Conservation (phyloP, 2,888 invertebrate genomes). For the Ernsta delagoae region DNA sequence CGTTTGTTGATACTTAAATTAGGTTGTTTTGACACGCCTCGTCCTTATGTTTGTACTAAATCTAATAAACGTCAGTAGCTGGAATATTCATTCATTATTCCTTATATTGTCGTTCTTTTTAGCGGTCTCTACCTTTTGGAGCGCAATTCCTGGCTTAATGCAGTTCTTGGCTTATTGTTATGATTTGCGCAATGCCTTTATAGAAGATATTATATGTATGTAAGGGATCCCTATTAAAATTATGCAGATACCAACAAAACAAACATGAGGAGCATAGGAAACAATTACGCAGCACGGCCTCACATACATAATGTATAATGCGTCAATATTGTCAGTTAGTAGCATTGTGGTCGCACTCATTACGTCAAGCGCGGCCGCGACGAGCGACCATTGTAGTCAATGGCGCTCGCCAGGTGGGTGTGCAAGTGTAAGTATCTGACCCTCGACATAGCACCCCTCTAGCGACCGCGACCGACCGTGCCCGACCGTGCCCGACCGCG, state of each 20-base stretch:
- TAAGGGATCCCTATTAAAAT: neutral
- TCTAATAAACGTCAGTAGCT: constrained; percentile 81
- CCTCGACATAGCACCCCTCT: constrained; percentile 51
- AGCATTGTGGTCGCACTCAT: constrained; percentile 70
- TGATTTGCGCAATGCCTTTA: no score
- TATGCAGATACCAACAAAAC: constrained; percentile 5
- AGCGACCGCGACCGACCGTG: constrained; percentile 30
- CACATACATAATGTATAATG: constrained; percentile 68
- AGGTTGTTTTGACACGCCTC: constrained; percentile 83
- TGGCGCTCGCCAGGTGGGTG: constrained; percentile 76
- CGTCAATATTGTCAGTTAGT: constrained; percentile 75
- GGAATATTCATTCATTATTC: constrained; percentile 74
- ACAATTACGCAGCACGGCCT: constrained; percentile 57
- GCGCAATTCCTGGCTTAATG: neutral
- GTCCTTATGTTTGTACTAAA: constrained; percentile 83
- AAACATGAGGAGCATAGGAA: constrained; percentile 47
- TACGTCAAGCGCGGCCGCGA: constrained; percentile 65
- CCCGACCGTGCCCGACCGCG: constrained; percentile 27
- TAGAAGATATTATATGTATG: neutral
- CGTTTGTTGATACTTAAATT: constrained; percentile 85
- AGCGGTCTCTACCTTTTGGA: neutral
- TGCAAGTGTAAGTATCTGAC: constrained; percentile 75
- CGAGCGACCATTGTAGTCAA: constrained; percentile 79
- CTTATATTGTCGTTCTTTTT: constrained; percentile 41
- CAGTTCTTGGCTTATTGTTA: no score